Evolutionary conservation across 2,888 invertebrate genomes (phyloP).

Genomic region (Platerodrilus igneus): DNA sequence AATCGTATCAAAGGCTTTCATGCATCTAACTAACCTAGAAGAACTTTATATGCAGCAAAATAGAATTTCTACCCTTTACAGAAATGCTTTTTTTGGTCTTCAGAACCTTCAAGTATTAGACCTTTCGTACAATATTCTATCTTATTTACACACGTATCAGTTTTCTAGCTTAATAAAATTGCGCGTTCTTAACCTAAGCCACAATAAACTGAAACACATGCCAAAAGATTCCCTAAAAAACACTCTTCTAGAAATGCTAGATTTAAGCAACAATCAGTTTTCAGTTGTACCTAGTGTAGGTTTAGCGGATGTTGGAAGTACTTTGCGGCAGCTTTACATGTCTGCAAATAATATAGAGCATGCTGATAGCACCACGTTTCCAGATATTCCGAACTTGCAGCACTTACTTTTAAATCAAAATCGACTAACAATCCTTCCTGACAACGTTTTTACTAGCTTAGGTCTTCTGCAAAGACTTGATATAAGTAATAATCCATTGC

Average conservation of each 20-base stretch:
- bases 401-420: constrained; percentile 75
- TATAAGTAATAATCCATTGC: constrained; percentile 72
- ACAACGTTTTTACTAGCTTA: constrained; percentile 82
- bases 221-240: constrained; percentile 76
- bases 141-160: constrained; percentile 73
- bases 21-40: constrained; percentile 65
- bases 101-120: constrained; percentile 73
- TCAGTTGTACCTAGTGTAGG: constrained; percentile 73
- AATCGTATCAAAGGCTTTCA: constrained; percentile 71
- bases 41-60: constrained; percentile 71
- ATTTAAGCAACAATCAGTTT: constrained; percentile 73
- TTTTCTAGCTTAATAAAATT: constrained; percentile 72
- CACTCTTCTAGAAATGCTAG: constrained; percentile 73
- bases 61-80: constrained; percentile 64
- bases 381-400: constrained; percentile 73
- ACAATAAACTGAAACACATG: constrained; percentile 68
- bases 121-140: constrained; percentile 70
- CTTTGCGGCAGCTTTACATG: constrained; percentile 72
- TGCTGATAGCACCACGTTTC: constrained; percentile 82
- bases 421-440: constrained; percentile 77
- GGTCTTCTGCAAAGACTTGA: constrained; percentile 74
- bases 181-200: constrained; percentile 66
- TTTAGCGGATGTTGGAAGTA: constrained; percentile 73
- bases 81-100: constrained; percentile 72
- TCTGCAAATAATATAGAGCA: constrained; percentile 78